Evolutionary conservation across 2,797 vertebrate species (phyloP).

Genomic region (Tarsius wallacei): DNA sequence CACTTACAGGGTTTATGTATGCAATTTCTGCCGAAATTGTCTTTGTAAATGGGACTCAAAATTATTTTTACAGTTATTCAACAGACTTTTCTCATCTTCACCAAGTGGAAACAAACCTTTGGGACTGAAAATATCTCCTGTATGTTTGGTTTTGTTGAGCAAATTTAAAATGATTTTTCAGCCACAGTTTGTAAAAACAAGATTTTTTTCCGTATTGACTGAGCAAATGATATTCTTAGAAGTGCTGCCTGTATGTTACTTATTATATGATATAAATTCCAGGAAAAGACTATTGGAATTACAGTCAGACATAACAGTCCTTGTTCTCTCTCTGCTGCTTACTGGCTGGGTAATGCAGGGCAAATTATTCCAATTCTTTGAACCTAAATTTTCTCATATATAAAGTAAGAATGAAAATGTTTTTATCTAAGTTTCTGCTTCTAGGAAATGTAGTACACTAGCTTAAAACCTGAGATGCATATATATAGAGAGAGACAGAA

Average conservation of each 20-base stretch:
- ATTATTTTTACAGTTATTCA: slow-evolving; percentile 71
- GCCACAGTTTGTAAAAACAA: slow-evolving; percentile 57
- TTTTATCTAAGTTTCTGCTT: slow-evolving; percentile 11
- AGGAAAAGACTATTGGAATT: not conserved
- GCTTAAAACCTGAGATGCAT: not conserved
- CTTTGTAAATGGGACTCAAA: slow-evolving; percentile 67
- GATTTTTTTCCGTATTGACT: slow-evolving; percentile 9
- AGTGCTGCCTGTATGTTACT: not conserved
- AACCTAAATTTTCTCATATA: not conserved
- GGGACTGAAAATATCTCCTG: slow-evolving; percentile 34
- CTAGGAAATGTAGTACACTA: not conserved
- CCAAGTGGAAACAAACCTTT: slow-evolving; percentile 16
- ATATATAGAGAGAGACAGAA: not conserved
- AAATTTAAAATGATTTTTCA: slow-evolving; percentile 66
- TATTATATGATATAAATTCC: slow-evolving; percentile 39
- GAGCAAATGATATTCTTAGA: slow-evolving; percentile 54
- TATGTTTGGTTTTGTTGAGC: slow-evolving; percentile 32
- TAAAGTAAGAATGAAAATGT: not conserved
- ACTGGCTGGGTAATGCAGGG: not conserved
- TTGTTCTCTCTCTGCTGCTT: not conserved
- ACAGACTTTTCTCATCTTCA: slow-evolving; percentile 61
- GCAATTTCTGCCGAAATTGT: slow-evolving; percentile 61
- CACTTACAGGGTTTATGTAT: slow-evolving; percentile 33
- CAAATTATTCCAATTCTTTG: slow-evolving; percentile 28
- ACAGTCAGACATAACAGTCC: not conserved